Evolutionary conservation across 2,113 vertebrate species (phyloP).

Genomic region (Tautogolabrus adspersus): DNA sequence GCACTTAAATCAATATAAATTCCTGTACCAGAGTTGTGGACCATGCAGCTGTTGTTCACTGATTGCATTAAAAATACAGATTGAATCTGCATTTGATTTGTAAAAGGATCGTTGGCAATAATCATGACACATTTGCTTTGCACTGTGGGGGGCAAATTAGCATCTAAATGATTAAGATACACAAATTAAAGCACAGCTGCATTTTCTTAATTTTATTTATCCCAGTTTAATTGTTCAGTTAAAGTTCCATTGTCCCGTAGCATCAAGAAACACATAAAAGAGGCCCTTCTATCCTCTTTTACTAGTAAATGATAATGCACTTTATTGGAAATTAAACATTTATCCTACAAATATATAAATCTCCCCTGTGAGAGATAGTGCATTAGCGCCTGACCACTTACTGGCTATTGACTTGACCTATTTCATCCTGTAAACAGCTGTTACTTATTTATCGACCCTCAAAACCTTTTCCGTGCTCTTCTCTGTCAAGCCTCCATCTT

Average conservation of each 20-base stretch:
- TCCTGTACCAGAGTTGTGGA: not conserved
- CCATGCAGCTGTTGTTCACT: conserved; percentile 22
- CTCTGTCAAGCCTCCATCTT: conserved; percentile 11
- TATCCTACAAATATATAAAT: not conserved
- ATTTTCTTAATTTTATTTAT: not conserved
- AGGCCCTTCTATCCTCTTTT: not conserved
- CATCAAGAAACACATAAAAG: too few relatives aligned
- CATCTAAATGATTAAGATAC: not conserved
- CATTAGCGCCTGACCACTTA: not conserved
- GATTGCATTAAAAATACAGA: conserved; percentile 53
- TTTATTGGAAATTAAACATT: not conserved
- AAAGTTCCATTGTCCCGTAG: not conserved
- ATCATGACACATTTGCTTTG: conserved; percentile 14
- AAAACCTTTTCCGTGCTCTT: conserved; percentile 12
- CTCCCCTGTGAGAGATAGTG: not conserved
- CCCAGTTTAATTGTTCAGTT: not conserved
- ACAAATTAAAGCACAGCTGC: conserved; percentile 13
- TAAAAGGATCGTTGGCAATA: conserved; percentile 9
- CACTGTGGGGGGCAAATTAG: conserved; percentile 1
- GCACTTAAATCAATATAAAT: conserved; percentile 28
- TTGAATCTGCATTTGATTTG: conserved; percentile 61
- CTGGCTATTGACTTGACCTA: not conserved
- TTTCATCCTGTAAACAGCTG: conserved; percentile 10
- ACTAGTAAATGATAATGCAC: not conserved
- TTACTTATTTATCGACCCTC: conserved; percentile 36